These are phyloP conservation scores for Actinopyga echinites DNA, from an alignment of 53 echinoderm and acorn worm genomes.

Conservation along the genomic window DNA sequence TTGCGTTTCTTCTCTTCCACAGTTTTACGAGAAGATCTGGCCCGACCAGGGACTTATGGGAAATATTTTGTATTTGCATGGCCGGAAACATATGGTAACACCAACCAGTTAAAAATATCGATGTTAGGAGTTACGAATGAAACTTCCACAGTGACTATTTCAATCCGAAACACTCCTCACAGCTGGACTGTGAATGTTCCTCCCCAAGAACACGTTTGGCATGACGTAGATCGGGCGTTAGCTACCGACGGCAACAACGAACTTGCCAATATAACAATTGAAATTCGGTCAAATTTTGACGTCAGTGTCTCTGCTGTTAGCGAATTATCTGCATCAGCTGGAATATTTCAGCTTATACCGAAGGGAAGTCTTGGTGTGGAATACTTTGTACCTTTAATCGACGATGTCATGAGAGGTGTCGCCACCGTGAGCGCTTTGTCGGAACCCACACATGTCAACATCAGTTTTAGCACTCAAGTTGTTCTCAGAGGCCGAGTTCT, in stretches of 20 bases:
- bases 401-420: neutral
- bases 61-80: neutral
- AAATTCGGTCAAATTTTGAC: neutral
- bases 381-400: slow-evolving; percentile 5
- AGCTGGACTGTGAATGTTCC: neutral
- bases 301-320: slow-evolving; percentile 5
- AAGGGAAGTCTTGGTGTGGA: neutral
- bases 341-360: neutral
- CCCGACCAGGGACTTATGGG: neutral
- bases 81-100: neutral
- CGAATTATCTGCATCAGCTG: neutral
- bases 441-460: neutral
- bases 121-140: slow-evolving; percentile 1
- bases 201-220: too few relatives aligned
- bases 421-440: slow-evolving; percentile 22
- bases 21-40: too few relatives aligned
- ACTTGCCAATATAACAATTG: neutral
- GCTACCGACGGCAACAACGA: neutral
- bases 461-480: neutral
- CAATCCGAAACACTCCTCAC: neutral
- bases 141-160: neutral
- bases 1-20: too few relatives aligned
- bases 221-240: too few relatives aligned
- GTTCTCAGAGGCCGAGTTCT: neutral
- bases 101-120: neutral